Base-by-base conservation (phyloP, 2,888 invertebrate genomes). In the Oxycera nigricornis region DNA sequence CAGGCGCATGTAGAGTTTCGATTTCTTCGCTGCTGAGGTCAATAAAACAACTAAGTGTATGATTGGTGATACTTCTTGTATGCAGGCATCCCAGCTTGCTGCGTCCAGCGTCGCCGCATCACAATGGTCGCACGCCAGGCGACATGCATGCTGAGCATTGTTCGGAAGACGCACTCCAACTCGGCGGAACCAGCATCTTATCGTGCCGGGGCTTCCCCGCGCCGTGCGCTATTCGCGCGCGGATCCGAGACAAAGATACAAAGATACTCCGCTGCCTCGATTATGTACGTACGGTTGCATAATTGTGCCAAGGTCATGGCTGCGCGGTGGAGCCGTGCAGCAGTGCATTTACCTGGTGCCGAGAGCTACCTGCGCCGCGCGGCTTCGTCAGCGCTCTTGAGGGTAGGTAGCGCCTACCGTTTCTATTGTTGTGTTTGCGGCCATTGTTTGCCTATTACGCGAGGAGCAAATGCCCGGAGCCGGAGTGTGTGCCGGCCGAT, bases 221-320 rank as follows among this genome's bases (percentile, higher is more conserved):
- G 68, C 3, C 22, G 28, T 65, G 68, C 24, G n/a, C n/a, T n/a
- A n/a, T n/a, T n/a, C n/a, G n/a, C n/a, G n/a, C n/a, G n/a, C n/a
- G n/a, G n/a, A n/a, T n/a, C n/a, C n/a, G 20, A 70, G 55, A 24
- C 55, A 35, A 52, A 70, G 70, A 70, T 70, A 52, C 41, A 70
- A 70, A 31, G 62, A 9, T 17, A 62, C 62, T 62, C 30, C 14
- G 70, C 74, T 74, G 74, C 73, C 72, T 74, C 72, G 52, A 70
- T 74, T 73, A 55, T 65, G 55, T 72, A n/a, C n/a, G n/a, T n/a
- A 73, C 70, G 75, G 73, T 77, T 77, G 76, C 77, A 73, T 77
- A 77, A 77, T 76, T 75, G 72, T 77, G 77, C 73, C 77, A 77
- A 75, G 77, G 77, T 77, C 77, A 76, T 70, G 76, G 76, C 57